phyloP scores from a whole-genome alignment of 1,140 invertebrate genomes.

The Caerostris darwini region DNA sequence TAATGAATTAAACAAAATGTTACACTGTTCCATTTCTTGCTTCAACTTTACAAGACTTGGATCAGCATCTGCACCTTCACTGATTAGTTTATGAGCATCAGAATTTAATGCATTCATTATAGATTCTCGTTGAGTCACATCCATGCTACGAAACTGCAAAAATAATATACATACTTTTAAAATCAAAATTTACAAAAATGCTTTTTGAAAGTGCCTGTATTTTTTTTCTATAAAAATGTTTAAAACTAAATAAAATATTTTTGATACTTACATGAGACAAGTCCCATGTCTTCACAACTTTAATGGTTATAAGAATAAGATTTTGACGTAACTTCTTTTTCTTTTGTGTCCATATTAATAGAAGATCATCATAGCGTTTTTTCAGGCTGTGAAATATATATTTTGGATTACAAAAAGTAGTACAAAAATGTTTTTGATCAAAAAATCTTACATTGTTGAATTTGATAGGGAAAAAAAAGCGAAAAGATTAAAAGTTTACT shows the following conservation, averaged over 20 bases:
- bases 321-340: conserved; percentile 95
- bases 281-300: conserved; percentile 97
- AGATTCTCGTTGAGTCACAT: conserved; percentile 96
- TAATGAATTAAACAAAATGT: conserved; percentile 96
- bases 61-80: conserved; percentile 95
- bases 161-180: background rate
- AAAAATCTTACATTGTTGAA: no score
- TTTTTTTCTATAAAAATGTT: background rate
- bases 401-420: no score
- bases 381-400: conserved; percentile 84
- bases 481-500: no score
- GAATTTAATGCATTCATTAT: conserved; percentile 97
- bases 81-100: conserved; percentile 95
- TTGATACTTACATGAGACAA: conserved; percentile 83
- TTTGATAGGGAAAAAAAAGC: no score
- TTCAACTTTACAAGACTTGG: conserved; percentile 92
- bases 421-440: no score
- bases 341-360: conserved; percentile 96
- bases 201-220: background rate
- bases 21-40: conserved; percentile 97
- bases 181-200: background rate
- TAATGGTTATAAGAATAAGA: conserved; percentile 99
- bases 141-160: conserved; percentile 85
- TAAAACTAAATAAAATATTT: background rate
- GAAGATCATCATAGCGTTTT: conserved; percentile 92